Base-by-base conservation (phyloP, 2,888 invertebrate species). In the Agelastica alni region DNA sequence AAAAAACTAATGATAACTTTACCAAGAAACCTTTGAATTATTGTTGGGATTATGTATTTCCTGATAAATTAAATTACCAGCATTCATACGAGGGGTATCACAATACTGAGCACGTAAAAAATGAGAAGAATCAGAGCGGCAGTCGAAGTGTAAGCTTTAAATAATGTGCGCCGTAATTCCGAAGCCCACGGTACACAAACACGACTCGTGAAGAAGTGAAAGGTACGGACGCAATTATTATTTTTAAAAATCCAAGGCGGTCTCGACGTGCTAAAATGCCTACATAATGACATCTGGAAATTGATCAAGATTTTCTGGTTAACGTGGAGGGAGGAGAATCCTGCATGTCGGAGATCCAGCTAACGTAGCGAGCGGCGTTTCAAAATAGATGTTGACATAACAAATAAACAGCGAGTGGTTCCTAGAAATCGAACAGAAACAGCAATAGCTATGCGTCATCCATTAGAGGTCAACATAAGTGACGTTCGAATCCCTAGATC, bases 331-430 rank as follows among this genome's bases (percentile, higher is more conserved):
- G 4, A 22, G 31, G 31, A 10, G 28, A 42, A 28, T 37, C 18
- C 18, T 17, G 10, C 42, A 9, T 7, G 31, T 26, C 9, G 31
- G 44, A 42, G 14, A 26, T 26, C 26, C 42, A 32, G 13, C 26
- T 7, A 13, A 14, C 16, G 16, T 28, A 28, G 37, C 18, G n/a
- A 37, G n/a, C 30, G 10, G n/a, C 30, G 10, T 30, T 39, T 46
- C 42, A 28, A 43, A 48, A 53, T 48, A 43, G 37, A 42, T 20
- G 36, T 41, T 41, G 47, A 53, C 47, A 53, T 53, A 53, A 53
- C 47, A 46, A 26, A 36, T 14, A 32, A 17, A 37, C 18, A 37
- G 12, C n/a, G 28, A 44, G 14, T 30, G 30, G 44, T 53, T 53
- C 53, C 53, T 43, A 53, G 53, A 53, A 53, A 47, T 47, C 43